phyloP scores from a whole-genome alignment of 2,113 vertebrate species.

The Tragelaphus buxtoni region DNA sequence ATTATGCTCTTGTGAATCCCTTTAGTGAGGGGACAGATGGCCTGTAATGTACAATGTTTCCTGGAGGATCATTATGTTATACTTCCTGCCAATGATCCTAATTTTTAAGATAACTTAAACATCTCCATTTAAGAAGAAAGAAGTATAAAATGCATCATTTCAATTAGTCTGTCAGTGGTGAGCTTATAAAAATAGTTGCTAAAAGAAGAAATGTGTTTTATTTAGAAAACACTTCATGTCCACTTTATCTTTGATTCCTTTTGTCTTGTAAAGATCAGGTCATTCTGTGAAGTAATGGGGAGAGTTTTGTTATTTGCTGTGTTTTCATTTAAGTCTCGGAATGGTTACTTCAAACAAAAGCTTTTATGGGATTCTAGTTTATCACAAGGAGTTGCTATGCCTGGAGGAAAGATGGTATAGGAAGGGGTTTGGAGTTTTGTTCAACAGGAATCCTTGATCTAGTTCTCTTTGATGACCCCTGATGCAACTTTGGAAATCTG shows the following conservation, averaged over 20 bases:
- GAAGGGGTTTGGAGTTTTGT: neutral
- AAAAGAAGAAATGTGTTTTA: neutral
- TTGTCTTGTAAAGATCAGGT: neutral
- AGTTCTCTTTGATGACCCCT: neutral
- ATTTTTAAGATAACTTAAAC: neutral
- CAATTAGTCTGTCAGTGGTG: neutral
- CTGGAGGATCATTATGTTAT: neutral
- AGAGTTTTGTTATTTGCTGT: neutral
- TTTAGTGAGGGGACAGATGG: neutral
- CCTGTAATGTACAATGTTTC: neutral
- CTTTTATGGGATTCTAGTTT: neutral
- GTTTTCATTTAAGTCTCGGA: neutral
- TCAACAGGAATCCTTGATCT: neutral
- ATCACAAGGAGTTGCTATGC: neutral
- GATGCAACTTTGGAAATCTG: neutral
- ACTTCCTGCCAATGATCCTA: neutral
- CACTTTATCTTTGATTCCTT: neutral
- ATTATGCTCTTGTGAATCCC: neutral
- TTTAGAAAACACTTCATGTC: neutral
- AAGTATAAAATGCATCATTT: neutral
- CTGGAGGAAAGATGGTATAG: neutral
- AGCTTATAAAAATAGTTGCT: conserved; percentile 3
- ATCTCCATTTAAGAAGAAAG: neutral
- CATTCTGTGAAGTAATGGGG: neutral
- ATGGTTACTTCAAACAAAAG: neutral